Evolutionary conservation across 2,113 vertebrate genomes (phyloP), one percentile per base, ranked within the genome.

Genomic region (Peromyscus californicus): DNA sequence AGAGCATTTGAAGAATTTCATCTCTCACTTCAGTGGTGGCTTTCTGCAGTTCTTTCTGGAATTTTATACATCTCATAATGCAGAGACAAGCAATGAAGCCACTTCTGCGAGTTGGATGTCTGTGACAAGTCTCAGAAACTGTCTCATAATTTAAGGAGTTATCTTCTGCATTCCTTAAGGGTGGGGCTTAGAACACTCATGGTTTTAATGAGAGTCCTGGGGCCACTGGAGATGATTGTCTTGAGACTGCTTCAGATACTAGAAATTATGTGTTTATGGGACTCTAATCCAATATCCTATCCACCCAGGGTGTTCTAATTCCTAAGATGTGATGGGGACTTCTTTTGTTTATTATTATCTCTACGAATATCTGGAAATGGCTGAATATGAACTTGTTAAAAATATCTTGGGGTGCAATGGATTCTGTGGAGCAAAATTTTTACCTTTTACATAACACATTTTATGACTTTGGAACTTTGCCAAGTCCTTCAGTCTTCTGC

Each of bases 151-250:
- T 79, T 79, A 87, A 79, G 15, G 31, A 2, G 67, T 21, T 57
- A 8, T 78, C 36, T 54, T 94, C 4, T 48, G 10, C n/a, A n/a
- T 76, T 97, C 12, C 10, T 89, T 92, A 74, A 24, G 33, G 36
- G 57, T 95, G 22, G 57, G 26, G 24, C 54, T 95, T 51, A 92
- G 54, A 67, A 74, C 10, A 13, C 42, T 75, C 10, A 82, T 89
- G 89, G 67, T 78, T 96, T 91, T 97, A 97, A 87, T 92, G 90
- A 96, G 82, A 67, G 7, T 93, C 54, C 42, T 86, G 36, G 36
- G 45, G 75, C 48, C 36, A 42, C 57, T 51, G 65, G 61, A 78
- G 70, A 65, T 39, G 31, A 72, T 59, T 95, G 75, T 76, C 61
- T 89, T n/a, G 90, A 91, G 87, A 89, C 5, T 42, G 5, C 24